Evolutionary conservation across 2,888 invertebrate species (phyloP), one percentile per base, ranked within the genome.

Genomic region (Sinopyrophorus schimmeli): DNA sequence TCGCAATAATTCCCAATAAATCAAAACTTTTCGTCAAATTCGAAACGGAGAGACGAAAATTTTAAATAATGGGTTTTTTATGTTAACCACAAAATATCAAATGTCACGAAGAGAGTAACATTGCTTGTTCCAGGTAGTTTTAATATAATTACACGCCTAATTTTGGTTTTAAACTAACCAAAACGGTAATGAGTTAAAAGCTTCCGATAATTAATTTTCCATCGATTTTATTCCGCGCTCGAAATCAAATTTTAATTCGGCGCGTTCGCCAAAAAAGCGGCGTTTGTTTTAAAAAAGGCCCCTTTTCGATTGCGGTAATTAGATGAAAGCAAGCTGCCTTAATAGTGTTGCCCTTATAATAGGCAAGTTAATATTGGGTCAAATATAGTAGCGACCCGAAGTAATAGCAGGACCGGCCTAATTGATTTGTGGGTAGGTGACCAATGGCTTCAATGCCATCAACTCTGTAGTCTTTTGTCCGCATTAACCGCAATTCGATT

Each of bases 371-470:
- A 37, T 37, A 37, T 30, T n/a, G 30, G 44, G 44, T 44, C 43
- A 43, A 34, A 34, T 34, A 43, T 43, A 35, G 43, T 20, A 35
- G 34, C 18, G 35, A 35, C 35, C 44, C 44, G 28, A 44, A 44
- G 48, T 42, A 48, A 48, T 38, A 42, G 38, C 15, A 21, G 32
- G 32, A 27, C 44, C 34, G 21, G 28, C 24, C 31, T 50, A 50
- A 50, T 50, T 44, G 50, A 44, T 50, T 44, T 39, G 49, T 40
- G 46, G 40, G 35, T 39, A 51, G 51, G 51, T 46, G 46, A 46
- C 46, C 38, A 51, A 43, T 46, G 27, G 51, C 37, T 44, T 41
- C 30, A 35, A 40, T 46, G 46, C 34, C 46, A 34, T 43, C 35
- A 30, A 41, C 40, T 46, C 50, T 20, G 27, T 30, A 46, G 46